Conservation (phyloP, 2,888 invertebrate genomes). For the Spisula solida region DNA sequence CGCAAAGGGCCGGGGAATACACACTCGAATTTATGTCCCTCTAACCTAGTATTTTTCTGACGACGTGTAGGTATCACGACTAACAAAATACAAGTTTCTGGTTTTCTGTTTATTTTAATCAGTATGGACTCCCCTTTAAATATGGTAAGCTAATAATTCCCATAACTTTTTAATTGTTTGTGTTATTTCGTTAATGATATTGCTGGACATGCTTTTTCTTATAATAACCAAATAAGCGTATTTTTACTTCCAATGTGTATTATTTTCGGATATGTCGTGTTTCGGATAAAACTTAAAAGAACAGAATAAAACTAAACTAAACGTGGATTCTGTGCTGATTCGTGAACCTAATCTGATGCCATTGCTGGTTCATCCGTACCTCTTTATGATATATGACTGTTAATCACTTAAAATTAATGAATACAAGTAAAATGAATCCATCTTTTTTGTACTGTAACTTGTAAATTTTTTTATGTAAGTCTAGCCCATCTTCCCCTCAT, state of each 20-base stretch:
- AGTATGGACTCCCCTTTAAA: constrained; percentile 4
- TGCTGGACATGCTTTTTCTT: not conserved
- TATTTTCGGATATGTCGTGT: not conserved
- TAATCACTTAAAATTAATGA: too few species aligned
- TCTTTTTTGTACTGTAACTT: too few species aligned
- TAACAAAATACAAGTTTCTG: not conserved
- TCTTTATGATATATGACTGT: too few species aligned
- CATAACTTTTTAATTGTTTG: not conserved
- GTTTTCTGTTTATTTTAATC: not conserved
- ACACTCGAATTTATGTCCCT: not conserved
- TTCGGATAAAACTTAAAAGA: too few species aligned
- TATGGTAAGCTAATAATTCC: not conserved
- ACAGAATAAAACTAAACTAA: too few species aligned
- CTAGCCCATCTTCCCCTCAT: too few species aligned
- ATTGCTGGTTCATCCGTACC: too few species aligned
- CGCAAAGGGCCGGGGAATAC: too few species aligned
- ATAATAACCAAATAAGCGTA: not conserved
- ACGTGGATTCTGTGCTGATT: too few species aligned
- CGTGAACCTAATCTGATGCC: too few species aligned
- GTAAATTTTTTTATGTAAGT: too few species aligned
- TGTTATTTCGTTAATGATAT: not conserved
- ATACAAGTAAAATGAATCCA: too few species aligned
- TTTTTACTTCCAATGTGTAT: not conserved
- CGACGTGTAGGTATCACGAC: not conserved
- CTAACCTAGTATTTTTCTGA: not conserved